phyloP scores from a whole-genome alignment of 2,888 invertebrate species.

The Ectobius pallidus region DNA sequence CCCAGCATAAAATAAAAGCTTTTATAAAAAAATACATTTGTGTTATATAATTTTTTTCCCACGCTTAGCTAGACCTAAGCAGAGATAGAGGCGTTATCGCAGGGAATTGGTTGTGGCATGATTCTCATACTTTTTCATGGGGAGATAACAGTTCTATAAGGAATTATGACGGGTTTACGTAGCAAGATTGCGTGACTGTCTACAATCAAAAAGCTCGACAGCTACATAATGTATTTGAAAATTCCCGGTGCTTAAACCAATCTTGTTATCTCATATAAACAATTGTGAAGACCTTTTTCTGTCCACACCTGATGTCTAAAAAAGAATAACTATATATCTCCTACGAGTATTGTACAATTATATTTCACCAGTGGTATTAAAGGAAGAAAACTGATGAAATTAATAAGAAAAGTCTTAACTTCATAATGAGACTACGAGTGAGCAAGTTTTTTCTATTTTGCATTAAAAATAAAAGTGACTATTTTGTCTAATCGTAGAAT shows the following conservation, averaged over 20 bases:
- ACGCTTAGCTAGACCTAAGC: constrained; percentile 14
- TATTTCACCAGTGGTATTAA: no score
- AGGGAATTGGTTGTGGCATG: constrained; percentile 16
- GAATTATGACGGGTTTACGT: constrained; percentile 17
- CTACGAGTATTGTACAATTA: no score
- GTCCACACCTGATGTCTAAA: background rate
- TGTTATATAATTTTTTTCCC: constrained; percentile 29
- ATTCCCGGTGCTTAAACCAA: constrained; percentile 1
- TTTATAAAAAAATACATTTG: background rate
- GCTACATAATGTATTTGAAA: constrained; percentile 4
- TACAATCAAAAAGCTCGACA: background rate
- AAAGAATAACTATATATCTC: no score
- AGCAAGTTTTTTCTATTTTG: no score
- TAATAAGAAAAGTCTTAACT: no score
- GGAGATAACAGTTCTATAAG: background rate
- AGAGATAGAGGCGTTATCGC: background rate
- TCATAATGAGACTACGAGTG: no score
- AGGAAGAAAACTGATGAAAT: no score
- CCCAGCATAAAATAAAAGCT: constrained; percentile 17
- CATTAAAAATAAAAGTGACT: no score
- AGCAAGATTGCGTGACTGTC: constrained; percentile 15
- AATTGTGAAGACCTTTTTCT: background rate
- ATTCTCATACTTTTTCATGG: background rate
- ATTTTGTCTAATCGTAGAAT: no score
- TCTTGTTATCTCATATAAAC: constrained; percentile 3